Percentiles rank a stretch among this genome's conserved stretches.
These are phyloP conservation scores for Crocuta crocuta DNA, from an alignment of 2,113 vertebrate species.

Conservation along the genomic window DNA sequence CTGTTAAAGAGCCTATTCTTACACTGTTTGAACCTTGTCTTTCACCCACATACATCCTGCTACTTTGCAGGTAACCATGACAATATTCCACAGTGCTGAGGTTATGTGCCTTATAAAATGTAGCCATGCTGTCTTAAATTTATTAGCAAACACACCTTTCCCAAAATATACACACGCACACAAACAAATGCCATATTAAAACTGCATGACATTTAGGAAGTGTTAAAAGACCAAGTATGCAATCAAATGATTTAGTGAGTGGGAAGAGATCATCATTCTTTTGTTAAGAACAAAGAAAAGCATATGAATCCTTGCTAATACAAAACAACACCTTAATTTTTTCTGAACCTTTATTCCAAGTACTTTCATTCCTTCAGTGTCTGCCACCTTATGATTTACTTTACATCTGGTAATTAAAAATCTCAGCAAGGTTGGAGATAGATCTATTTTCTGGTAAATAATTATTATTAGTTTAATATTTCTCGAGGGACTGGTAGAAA, in stretches of 20 bases:
- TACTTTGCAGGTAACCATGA: conserved; percentile 81
- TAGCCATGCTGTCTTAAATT: conserved; percentile 55
- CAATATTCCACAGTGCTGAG: conserved; percentile 64
- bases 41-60: conserved; percentile 75
- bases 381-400: background rate
- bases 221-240: background rate
- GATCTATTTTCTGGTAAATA: background rate
- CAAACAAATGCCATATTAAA: conserved; percentile 38
- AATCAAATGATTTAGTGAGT: conserved; percentile 1
- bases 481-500: background rate
- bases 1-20: conserved; percentile 63
- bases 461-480: background rate
- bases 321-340: background rate
- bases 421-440: background rate
- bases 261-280: background rate
- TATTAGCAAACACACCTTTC: conserved; percentile 58
- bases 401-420: background rate
- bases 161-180: conserved; percentile 20
- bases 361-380: background rate
- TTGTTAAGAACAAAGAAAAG: conserved; percentile 38
- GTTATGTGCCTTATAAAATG: conserved; percentile 44
- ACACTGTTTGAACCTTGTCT: conserved; percentile 44
- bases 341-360: conserved; percentile 21
- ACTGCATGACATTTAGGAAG: conserved; percentile 33
- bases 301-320: background rate